These are phyloP conservation scores for Schizopygopsis pylzovi DNA, from an alignment of 2,797 vertebrate genomes.

Conservation along the genomic window DNA sequence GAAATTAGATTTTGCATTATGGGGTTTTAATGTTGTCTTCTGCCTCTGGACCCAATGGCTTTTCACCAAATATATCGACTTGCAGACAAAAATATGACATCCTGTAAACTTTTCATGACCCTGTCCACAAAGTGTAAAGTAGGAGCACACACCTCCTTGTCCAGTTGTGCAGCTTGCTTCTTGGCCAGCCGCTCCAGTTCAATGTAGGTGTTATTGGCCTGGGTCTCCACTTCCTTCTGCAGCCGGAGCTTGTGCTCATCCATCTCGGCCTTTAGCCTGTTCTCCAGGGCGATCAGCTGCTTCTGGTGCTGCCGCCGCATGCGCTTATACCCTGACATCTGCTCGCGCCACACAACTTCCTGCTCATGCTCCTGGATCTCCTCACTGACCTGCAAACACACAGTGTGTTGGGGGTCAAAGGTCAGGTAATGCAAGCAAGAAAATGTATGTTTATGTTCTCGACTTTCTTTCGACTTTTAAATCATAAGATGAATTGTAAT, in stretches of 20 bases:
- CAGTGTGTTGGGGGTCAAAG: slow-evolving; percentile 27
- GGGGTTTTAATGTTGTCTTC: neutral
- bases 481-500: neutral
- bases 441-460: neutral
- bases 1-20: neutral
- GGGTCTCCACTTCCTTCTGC: slow-evolving; percentile 99
- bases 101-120: neutral
- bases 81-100: neutral
- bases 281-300: slow-evolving; percentile 99
- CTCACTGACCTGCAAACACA: slow-evolving; percentile 56
- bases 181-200: slow-evolving; percentile 99
- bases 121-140: slow-evolving; percentile 6
- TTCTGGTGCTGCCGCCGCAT: slow-evolving; percentile 99
- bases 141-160: slow-evolving; percentile 88
- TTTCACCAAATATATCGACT: neutral
- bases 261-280: slow-evolving; percentile 99
- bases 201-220: slow-evolving; percentile 98
- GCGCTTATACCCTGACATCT: slow-evolving; percentile 99
- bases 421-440: neutral
- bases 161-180: slow-evolving; percentile 90
- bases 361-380: slow-evolving; percentile 99
- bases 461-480: neutral
- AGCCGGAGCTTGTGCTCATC: slow-evolving; percentile 99
- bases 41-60: slow-evolving; percentile 7
- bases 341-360: slow-evolving; percentile 98